phyloP scores from a whole-genome alignment of 2,797 vertebrate genomes.

The Danio choprae region DNA sequence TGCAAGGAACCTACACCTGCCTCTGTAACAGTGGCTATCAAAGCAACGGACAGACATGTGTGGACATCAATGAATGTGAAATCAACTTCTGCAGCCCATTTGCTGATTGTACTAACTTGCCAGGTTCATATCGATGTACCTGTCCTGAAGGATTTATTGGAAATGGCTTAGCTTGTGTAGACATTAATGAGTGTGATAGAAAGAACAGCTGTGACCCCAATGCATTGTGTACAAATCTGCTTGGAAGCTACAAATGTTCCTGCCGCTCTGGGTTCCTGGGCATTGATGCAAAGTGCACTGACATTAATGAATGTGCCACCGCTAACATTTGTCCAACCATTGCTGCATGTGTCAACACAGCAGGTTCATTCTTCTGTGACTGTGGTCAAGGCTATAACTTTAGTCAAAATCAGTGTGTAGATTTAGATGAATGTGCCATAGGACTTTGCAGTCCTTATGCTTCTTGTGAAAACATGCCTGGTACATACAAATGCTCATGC shows the following conservation, averaged over 20 bases:
- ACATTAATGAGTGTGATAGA: slow-evolving; percentile 81
- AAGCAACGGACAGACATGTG: slow-evolving; percentile 76
- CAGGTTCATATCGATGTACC: slow-evolving; percentile 77
- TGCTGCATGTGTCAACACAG: slow-evolving; percentile 78
- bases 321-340: slow-evolving; percentile 70
- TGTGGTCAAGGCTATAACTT: slow-evolving; percentile 78
- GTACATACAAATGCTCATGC: slow-evolving; percentile 79
- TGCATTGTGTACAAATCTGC: slow-evolving; percentile 78
- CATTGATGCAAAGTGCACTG: slow-evolving; percentile 74
- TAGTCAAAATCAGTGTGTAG: slow-evolving; percentile 72
- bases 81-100: slow-evolving; percentile 75
- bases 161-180: slow-evolving; percentile 80
- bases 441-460: slow-evolving; percentile 74
- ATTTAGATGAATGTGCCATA: slow-evolving; percentile 77
- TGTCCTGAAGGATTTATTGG: slow-evolving; percentile 79
- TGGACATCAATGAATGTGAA: slow-evolving; percentile 81
- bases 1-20: slow-evolving; percentile 79
- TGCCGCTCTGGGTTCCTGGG: slow-evolving; percentile 78
- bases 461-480: slow-evolving; percentile 76
- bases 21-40: slow-evolving; percentile 78
- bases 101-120: slow-evolving; percentile 76
- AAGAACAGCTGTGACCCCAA: slow-evolving; percentile 72
- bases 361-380: slow-evolving; percentile 78
- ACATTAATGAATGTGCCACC: slow-evolving; percentile 78
- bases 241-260: slow-evolving; percentile 79